Evolutionary conservation across 2,888 invertebrate species (phyloP), one percentile per base, ranked within the genome.

Genomic region (Xanthia icteritia): DNA sequence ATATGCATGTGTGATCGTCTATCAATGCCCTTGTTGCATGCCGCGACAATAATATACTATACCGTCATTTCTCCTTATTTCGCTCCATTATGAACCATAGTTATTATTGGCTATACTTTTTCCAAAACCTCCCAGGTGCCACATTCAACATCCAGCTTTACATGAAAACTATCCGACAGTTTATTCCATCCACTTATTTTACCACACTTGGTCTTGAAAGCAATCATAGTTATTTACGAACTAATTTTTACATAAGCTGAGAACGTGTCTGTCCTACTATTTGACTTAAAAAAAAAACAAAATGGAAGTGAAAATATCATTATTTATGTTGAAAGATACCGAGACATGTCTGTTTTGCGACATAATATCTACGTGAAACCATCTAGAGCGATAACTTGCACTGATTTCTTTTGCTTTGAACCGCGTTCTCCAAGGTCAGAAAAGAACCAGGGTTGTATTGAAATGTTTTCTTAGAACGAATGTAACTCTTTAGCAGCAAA

Each of bases 221-320:
- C 23, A 58, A 58, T 23, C 64, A 42, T 42, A 51, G n/a, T 64
- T 39, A 48, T 8, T 5, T 17, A 54, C 23, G 17, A 54, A 54
- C 31, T 8, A 58, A 73, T 48, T 45, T 79, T 81, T 80, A 54
- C 60, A 58, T 69, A 73, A 73, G 20, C 54, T 20, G 13, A 45
- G 51, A 61, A 76, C 71, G 83, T 86, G 80, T 68, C 77, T 77
- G 80, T 48, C 51, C 73, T 56, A 86, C 72, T 64, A 82, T 76
- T 68, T 64, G 31, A 51, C 5, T 15, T 45, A 77, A 82, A 84
- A 84, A 81, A 31, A 76, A 58, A 69, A 80, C 36, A 36, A 76
- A 75, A 76, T 79, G 31, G 42, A 81, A 81, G 78, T 69, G 84
- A 86, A 87, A 88, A 82, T 69, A 71, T 78, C 39, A 82, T 81